A percentile compares a stretch with the other conserved stretches of the same genome.
These are phyloP conservation scores for Nomada fucata DNA, from an alignment of 2,888 invertebrate genomes.

Conservation along the genomic window DNA sequence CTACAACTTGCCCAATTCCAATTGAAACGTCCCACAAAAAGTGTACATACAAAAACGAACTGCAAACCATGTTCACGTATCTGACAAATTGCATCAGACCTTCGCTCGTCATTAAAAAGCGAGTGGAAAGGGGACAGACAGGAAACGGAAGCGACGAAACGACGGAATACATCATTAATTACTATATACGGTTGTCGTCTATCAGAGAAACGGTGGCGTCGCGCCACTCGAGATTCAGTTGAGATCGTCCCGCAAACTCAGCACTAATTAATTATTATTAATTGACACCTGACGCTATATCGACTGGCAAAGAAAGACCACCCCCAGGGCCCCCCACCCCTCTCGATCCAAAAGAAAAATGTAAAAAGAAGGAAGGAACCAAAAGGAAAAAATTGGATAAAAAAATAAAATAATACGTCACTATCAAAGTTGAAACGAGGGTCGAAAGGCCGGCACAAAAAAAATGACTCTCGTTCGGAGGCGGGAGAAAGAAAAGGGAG, in stretches of 20 bases:
- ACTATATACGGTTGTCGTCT: conserved; percentile 16
- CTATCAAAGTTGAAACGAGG: not conserved
- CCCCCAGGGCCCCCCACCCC: too few relatives aligned
- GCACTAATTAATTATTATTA: conserved; percentile 50
- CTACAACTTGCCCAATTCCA: too few relatives aligned
- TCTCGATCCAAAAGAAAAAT: not conserved
- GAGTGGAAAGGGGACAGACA: not conserved
- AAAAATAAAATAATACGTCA: not conserved
- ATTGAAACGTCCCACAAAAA: too few relatives aligned
- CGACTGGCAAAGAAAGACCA: not conserved
- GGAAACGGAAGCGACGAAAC: conserved; percentile 4
- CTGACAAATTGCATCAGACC: not conserved
- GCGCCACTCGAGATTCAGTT: conserved; percentile 28
- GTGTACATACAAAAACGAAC: not conserved
- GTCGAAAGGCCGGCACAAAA: conserved; percentile 5
- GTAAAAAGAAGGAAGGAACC: not conserved
- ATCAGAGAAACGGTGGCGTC: conserved; percentile 24
- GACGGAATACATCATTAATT: conserved; percentile 41
- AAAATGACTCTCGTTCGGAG: conserved; percentile 2
- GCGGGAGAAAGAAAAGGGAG: not conserved
- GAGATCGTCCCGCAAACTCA: conserved; percentile 2
- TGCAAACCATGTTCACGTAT: not conserved
- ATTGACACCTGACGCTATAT: conserved; percentile 20
- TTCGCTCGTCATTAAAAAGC: not conserved
- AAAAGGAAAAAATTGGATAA: not conserved